phyloP scores from a whole-genome alignment of 2,113 vertebrate genomes.

The Myxocyprinus asiaticus region DNA sequence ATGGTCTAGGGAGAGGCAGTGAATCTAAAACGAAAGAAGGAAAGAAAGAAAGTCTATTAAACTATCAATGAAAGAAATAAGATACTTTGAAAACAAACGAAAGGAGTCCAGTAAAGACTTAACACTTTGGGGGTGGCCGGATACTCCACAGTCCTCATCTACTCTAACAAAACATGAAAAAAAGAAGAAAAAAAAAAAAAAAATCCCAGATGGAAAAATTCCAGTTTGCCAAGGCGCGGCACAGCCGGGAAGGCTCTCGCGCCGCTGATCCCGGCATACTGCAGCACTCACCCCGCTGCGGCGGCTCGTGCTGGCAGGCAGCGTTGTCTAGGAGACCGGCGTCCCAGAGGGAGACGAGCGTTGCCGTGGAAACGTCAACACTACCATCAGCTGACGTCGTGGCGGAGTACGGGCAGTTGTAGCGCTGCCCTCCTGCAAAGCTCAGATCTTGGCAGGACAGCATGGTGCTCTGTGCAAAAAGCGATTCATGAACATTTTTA shows the following conservation, averaged over 20 bases:
- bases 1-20: neutral
- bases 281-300: slow-evolving; percentile 64
- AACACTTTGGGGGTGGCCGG: slow-evolving; percentile 18
- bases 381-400: slow-evolving; percentile 66
- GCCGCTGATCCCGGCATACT: slow-evolving; percentile 46
- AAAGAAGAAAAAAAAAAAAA: no score
- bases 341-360: slow-evolving; percentile 81
- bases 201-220: slow-evolving; percentile 41
- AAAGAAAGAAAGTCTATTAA: no score
- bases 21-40: no score
- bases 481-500: neutral
- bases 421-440: slow-evolving; percentile 74
- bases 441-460: slow-evolving; percentile 78
- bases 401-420: slow-evolving; percentile 70
- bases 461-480: slow-evolving; percentile 69
- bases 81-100: slow-evolving; percentile 17
- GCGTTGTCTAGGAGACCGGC: slow-evolving; percentile 73
- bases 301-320: slow-evolving; percentile 66
- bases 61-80: slow-evolving; percentile 13
- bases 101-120: neutral
- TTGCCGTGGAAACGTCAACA: slow-evolving; percentile 89
- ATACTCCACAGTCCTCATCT: slow-evolving; percentile 24
- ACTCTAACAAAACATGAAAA: slow-evolving; percentile 11
- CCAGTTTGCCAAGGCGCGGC: slow-evolving; percentile 38
- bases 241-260: slow-evolving; percentile 40